Base-by-base conservation (phyloP, 2,888 invertebrate species). In the Andrena marginata region DNA sequence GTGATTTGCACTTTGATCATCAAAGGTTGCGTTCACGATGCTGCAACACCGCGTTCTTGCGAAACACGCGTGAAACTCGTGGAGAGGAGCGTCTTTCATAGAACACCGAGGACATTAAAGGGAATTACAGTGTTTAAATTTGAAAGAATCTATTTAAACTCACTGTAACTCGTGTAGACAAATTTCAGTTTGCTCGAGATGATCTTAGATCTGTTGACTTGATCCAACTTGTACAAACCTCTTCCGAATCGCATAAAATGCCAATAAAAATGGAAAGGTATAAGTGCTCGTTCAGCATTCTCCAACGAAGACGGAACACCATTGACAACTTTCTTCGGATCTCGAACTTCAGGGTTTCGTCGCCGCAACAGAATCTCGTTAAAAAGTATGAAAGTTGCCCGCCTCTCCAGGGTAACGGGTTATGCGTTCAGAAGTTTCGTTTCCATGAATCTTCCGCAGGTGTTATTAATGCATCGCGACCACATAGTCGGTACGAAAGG, bases 391-490 rank as follows among this genome's bases (percentile, higher is more conserved):
- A 10, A 42, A 56, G 54, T 69, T 51, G 31, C 69, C 26, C 26
- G 51, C 56, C 54, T 26, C 10, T 13, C 3, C n/a, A 20, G 42
- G 1, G 42, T 54, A 59, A n/a, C 13, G 20, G 10, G 63, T 59
- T 48, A 10, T 56, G 35, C 13, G 13, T n/a, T 35, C 48, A 29
- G 48, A 42, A 49, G 20, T 59, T 64, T n/a, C 51, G 64, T 73
- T 64, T 29, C 42, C 42, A 65, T 73, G 64, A 73, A 64, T 56
- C 64, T 54, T 73, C 6, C 16, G 13, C 26, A 26, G 63, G 23
- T 63, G 16, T 65, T 73, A 64, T 64, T 54, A 72, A 10, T 26
- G 63, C 33, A 35, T 20, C n/a, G 23, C 33, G n/a, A 42, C 56
- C 35, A 13, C 42, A 16, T 10, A 20, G 23, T 56, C 42, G n/a